These are phyloP conservation scores for Vollenhovia emeryi DNA, from an alignment of 1,140 invertebrate species.

Conservation along the genomic window DNA sequence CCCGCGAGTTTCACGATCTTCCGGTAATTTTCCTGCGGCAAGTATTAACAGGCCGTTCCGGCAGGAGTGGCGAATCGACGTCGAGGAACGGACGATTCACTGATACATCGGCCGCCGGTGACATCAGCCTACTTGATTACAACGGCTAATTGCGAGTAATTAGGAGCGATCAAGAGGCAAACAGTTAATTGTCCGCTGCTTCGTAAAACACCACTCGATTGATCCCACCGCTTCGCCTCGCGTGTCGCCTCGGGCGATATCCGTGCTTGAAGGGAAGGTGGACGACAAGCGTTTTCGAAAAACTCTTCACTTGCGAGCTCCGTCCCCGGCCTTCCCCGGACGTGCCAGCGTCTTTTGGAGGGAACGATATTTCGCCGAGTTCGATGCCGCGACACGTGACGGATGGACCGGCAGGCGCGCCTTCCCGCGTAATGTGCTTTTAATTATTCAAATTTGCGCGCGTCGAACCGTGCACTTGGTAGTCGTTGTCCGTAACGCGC, in stretches of 20 bases:
- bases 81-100: conserved; percentile 67
- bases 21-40: conserved; percentile 52
- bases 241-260: neutral
- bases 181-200: conserved; percentile 76
- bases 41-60: conserved; percentile 22
- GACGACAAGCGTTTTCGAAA: neutral
- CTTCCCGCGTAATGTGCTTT: conserved; percentile 75
- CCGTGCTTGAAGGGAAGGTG: conserved; percentile 2
- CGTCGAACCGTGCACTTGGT: conserved; percentile 62
- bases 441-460: conserved; percentile 81
- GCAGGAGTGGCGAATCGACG: conserved; percentile 50
- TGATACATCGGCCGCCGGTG: conserved; percentile 70
- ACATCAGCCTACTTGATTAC: conserved; percentile 81
- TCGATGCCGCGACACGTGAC: conserved; percentile 15
- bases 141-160: conserved; percentile 80
- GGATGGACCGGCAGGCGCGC: conserved; percentile 36
- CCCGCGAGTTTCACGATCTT: conserved; percentile 44
- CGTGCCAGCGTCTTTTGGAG: neutral
- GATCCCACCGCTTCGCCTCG: conserved; percentile 28
- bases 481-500: conserved; percentile 35
- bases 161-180: conserved; percentile 80
- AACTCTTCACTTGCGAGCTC: neutral
- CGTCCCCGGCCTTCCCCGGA: too few species aligned
- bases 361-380: neutral
- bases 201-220: conserved; percentile 50